Conservation (phyloP, 1,140 invertebrate species). For the Drosophila persimilis region DNA sequence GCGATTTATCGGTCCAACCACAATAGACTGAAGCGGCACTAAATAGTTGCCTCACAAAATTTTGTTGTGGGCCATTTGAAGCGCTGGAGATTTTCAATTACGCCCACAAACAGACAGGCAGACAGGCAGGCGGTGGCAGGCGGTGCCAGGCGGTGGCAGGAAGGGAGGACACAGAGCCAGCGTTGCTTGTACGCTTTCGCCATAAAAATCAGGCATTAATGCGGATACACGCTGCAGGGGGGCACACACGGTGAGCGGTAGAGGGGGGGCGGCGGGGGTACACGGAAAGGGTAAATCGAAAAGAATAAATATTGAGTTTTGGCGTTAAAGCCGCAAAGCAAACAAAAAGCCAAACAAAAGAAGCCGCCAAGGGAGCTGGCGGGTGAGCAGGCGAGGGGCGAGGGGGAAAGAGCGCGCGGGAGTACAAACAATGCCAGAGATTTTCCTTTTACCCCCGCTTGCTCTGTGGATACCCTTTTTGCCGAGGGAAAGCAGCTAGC, state of each 20-base stretch:
- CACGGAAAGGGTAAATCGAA: slow-evolving; percentile 53
- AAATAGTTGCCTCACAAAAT: slow-evolving; percentile 73
- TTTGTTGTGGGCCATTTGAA: slow-evolving; percentile 59
- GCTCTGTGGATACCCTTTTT: slow-evolving; percentile 23
- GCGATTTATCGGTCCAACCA: slow-evolving; percentile 49
- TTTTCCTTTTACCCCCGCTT: slow-evolving; percentile 55
- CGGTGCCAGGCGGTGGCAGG: background rate
- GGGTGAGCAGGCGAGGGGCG: background rate
- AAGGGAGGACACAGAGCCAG: slow-evolving; percentile 10
- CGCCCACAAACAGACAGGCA: slow-evolving; percentile 53
- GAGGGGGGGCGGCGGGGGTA: background rate
- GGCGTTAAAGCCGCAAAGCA: slow-evolving; percentile 62
- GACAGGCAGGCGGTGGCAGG: slow-evolving; percentile 4
- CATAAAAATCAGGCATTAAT: slow-evolving; percentile 72
- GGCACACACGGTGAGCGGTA: background rate
- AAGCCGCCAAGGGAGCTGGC: slow-evolving; percentile 5
- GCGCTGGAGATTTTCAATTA: slow-evolving; percentile 67
- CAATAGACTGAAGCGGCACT: slow-evolving; percentile 43
- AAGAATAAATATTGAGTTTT: slow-evolving; percentile 79
- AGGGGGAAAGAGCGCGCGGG: background rate
- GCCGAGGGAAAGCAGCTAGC: no score
- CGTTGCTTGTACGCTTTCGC: slow-evolving; percentile 50
- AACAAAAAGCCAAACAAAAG: slow-evolving; percentile 63
- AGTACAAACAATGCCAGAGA: slow-evolving; percentile 56
- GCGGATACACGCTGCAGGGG: slow-evolving; percentile 54